A percentile compares a stretch with the other conserved stretches of the same genome.
phyloP scores from a whole-genome alignment of 92 coral and sea anemone species.

The Hydrozoanthus gracilis region DNA sequence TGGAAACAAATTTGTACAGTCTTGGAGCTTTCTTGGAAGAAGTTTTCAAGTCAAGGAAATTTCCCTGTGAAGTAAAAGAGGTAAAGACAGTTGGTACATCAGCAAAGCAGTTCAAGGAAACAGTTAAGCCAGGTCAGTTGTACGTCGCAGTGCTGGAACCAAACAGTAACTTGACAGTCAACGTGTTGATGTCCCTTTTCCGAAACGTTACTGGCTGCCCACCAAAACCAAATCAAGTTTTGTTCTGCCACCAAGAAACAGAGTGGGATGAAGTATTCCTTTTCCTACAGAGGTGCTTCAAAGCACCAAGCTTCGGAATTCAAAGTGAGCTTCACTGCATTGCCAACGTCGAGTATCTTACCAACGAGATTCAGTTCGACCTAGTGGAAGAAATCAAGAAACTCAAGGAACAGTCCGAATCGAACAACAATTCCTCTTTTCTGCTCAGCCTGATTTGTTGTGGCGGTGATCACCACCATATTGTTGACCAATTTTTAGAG shows the following conservation, averaged over 20 bases:
- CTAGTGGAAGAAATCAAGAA: slow-evolving; percentile 76
- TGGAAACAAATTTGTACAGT: slow-evolving; percentile 59
- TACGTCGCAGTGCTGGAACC: slow-evolving; percentile 89
- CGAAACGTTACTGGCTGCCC: slow-evolving; percentile 67
- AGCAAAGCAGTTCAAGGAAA: slow-evolving; percentile 49
- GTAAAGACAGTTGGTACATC: slow-evolving; percentile 1
- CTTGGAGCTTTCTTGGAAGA: slow-evolving; percentile 72
- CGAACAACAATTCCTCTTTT: slow-evolving; percentile 51
- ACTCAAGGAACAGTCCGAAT: slow-evolving; percentile 31
- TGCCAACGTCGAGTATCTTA: slow-evolving; percentile 90
- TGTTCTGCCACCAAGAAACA: slow-evolving; percentile 88
- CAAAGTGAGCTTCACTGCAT: slow-evolving; percentile 78
- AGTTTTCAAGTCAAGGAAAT: slow-evolving; percentile 58
- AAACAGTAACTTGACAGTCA: slow-evolving; percentile 76
- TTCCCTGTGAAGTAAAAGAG: slow-evolving; percentile 2
- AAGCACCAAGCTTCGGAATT: slow-evolving; percentile 61
- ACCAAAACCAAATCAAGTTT: slow-evolving; percentile 87
- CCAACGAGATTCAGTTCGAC: slow-evolving; percentile 87
- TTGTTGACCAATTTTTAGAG: slow-evolving; percentile 86
- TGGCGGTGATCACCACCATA: slow-evolving; percentile 91
- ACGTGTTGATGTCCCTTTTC: slow-evolving; percentile 86
- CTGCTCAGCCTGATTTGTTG: slow-evolving; percentile 87
- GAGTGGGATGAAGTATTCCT: slow-evolving; percentile 91
- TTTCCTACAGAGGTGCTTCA: slow-evolving; percentile 83
- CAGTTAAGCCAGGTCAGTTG: slow-evolving; percentile 87